phyloP scores from a whole-genome alignment of 2,113 vertebrate species.

The Tragelaphus strepsiceros region DNA sequence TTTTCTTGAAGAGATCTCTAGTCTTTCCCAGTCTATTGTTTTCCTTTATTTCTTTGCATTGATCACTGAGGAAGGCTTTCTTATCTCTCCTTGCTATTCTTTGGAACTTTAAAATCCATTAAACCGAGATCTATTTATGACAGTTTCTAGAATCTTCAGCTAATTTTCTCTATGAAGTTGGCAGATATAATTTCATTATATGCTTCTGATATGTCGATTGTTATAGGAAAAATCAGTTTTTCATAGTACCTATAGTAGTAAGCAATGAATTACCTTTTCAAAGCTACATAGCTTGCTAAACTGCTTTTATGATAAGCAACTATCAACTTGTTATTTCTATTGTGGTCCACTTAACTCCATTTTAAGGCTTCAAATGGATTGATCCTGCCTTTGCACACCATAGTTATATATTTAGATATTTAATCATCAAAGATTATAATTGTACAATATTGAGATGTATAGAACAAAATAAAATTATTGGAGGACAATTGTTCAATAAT shows the following conservation, averaged over 20 bases:
- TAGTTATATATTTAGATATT: neutral
- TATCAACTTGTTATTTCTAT: neutral
- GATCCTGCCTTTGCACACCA: neutral
- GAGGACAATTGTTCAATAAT: neutral
- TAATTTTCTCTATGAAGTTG: neutral
- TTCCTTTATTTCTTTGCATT: too few species aligned
- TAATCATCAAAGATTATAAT: neutral
- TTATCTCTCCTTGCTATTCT: too few species aligned
- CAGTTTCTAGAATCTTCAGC: neutral
- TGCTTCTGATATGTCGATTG: neutral
- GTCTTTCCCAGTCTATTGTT: too few species aligned
- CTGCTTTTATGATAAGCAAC: neutral
- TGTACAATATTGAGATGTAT: neutral
- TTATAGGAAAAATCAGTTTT: neutral
- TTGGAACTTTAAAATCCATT: neutral
- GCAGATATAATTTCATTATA: neutral
- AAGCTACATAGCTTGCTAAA: neutral
- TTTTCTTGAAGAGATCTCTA: too few species aligned
- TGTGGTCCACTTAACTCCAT: neutral
- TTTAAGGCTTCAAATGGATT: neutral
- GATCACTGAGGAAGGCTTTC: too few species aligned
- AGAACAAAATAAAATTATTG: neutral
- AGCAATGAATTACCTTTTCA: neutral
- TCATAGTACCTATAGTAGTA: neutral
- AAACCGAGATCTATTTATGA: neutral